Percentiles rank a stretch among this genome's conserved stretches.
Evolutionary conservation across 2,888 invertebrate species (phyloP).

Genomic region (Macropis europaea): DNA sequence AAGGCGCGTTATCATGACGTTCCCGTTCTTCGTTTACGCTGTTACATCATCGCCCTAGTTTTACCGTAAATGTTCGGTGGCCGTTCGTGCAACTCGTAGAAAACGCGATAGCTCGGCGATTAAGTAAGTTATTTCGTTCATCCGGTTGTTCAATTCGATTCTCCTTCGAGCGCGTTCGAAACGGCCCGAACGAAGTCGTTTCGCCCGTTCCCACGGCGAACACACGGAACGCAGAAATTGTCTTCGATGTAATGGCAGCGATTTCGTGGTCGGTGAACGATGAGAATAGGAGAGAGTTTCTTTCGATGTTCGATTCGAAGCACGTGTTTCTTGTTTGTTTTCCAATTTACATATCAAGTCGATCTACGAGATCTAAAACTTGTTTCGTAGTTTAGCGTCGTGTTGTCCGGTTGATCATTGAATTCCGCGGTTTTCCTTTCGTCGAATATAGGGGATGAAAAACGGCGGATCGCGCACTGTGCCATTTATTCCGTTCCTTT

Average conservation of each 20-base stretch:
- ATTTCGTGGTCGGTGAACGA: background rate
- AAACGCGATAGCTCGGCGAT: constrained; percentile 57
- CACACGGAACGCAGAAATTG: background rate
- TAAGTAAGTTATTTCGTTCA: background rate
- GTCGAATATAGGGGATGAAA: background rate
- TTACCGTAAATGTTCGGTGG: constrained; percentile 44
- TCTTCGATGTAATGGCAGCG: background rate
- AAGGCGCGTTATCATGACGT: background rate
- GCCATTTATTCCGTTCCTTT: background rate
- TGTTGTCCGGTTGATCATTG: background rate
- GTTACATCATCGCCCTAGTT: constrained; percentile 29
- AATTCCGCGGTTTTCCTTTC: background rate
- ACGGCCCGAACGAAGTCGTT: constrained; percentile 8
- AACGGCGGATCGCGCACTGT: background rate
- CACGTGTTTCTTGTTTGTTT: constrained; percentile 53
- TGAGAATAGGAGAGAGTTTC: background rate
- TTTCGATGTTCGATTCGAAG: background rate
- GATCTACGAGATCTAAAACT: constrained; percentile 71
- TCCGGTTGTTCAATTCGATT: constrained; percentile 3
- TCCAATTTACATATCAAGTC: constrained; percentile 74
- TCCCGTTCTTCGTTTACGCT: constrained; percentile 14
- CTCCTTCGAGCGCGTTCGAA: constrained; percentile 2
- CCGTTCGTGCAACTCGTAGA: constrained; percentile 68
- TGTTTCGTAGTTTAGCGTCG: constrained; percentile 31
- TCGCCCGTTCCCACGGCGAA: background rate